phyloP scores from a whole-genome alignment of 2,888 invertebrate species.

The Papilio gigon region DNA sequence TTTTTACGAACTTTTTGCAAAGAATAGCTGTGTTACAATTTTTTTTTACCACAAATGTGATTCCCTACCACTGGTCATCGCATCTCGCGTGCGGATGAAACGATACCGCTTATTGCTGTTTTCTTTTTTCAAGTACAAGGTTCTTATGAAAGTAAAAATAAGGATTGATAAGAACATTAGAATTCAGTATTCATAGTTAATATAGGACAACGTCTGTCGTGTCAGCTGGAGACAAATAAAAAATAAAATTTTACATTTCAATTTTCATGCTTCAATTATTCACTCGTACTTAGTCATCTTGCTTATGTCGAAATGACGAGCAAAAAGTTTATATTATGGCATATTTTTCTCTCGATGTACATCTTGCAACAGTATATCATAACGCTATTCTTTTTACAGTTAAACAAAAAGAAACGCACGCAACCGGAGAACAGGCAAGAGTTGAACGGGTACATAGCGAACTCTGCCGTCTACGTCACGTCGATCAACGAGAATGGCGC shows the following conservation, averaged over 20 bases:
- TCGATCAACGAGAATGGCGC: conserved; percentile 84
- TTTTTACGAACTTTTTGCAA: conserved; percentile 2
- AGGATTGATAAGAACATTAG: too few relatives aligned
- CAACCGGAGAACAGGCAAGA: conserved; percentile 82
- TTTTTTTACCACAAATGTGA: background rate
- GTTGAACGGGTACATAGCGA: conserved; percentile 91
- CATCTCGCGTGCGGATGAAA: too few relatives aligned
- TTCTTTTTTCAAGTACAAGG: too few relatives aligned
- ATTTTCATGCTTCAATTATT: background rate
- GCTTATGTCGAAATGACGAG: background rate
- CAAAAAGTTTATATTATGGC: background rate
- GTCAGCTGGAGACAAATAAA: too few relatives aligned
- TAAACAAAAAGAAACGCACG: conserved; percentile 83
- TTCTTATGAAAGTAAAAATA: too few relatives aligned
- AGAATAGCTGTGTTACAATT: background rate
- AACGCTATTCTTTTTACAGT: conserved; percentile 82
- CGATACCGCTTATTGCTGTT: too few relatives aligned
- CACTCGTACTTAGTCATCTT: too few relatives aligned
- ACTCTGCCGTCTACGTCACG: conserved; percentile 92
- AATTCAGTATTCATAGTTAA: too few relatives aligned
- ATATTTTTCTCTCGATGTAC: background rate
- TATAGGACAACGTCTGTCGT: too few relatives aligned
- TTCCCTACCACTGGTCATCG: too few relatives aligned
- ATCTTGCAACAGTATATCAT: background rate
- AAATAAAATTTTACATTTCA: background rate